Evolutionary conservation across 2,113 vertebrate genomes (phyloP), one percentile per base, ranked within the genome.

Genomic region (Sylvietta virens): DNA sequence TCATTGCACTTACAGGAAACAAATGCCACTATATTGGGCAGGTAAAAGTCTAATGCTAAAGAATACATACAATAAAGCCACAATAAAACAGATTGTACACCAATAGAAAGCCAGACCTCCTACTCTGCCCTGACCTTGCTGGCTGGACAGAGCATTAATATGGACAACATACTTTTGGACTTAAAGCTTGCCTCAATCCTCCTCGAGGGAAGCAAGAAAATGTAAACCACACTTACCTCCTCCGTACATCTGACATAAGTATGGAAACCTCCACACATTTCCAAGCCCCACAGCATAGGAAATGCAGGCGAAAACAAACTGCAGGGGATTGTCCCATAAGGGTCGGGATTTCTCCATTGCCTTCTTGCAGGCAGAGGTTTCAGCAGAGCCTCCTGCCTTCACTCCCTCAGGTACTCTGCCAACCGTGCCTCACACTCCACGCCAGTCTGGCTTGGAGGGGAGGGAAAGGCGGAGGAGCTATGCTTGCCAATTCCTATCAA

Each of bases 201-300:
- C 50, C 54, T 83, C 1, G 0, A 83, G 22, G 40, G 67, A 86
- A 79, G 39, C 62, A 57, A 95, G 77, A 91, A 93, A 96, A 81
- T 8, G 6, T 13, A 90, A 93, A n/a, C 9, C 18, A 37, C 94
- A 95, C 99, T 98, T 96, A 99, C 99, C 99, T 98, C 99, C 99
- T 82, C 99, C 99, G 4, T 99, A 98, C 98, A 98, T 98, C 92
- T 99, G 99, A 93, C 99, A 99, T 40, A 99, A 98, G 95, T 99
- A 99, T 4, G 99, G 99, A 93, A 99, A 99, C 51, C 99, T 97
- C 99, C 99, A 99, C 47, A 99, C 99, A 30, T 99, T 99, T 26
- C 99, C 99, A 87, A 99, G 97, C 39, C 99, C 99, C 60, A 99
- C 98, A 0, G 99, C 98, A 33, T 98, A 99, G 2, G 99, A 99